Conservation (phyloP, 2,113 vertebrate species). For the Spea bombifrons region DNA sequence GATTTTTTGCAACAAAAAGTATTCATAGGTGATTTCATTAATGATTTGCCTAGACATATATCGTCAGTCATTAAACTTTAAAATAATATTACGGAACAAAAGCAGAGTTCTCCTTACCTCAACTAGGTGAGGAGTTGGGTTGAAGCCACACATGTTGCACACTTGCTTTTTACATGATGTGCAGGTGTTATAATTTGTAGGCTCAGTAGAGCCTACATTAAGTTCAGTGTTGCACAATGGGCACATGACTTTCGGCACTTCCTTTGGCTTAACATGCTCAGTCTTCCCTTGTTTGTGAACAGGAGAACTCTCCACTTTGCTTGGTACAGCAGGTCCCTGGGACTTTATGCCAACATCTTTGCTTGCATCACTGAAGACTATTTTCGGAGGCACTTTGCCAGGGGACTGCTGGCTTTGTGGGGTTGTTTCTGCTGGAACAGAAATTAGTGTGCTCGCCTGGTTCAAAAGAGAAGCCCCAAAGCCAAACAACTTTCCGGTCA, state of each 20-base stretch:
- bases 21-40: too few species aligned
- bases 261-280: constrained; percentile 68
- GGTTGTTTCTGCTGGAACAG: constrained; percentile 78
- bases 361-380: constrained; percentile 78
- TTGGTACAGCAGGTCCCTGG: constrained; percentile 60
- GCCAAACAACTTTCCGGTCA: constrained; percentile 94
- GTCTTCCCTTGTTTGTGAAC: constrained; percentile 58
- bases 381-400: constrained; percentile 85
- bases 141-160: constrained; percentile 98
- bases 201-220: constrained; percentile 75
- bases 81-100: too few species aligned
- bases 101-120: constrained; percentile 97
- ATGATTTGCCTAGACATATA: too few species aligned
- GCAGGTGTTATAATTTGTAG: constrained; percentile 91
- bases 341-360: constrained; percentile 75
- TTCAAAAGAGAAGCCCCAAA: constrained; percentile 93
- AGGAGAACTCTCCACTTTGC: constrained; percentile 43
- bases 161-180: constrained; percentile 90
- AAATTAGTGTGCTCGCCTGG: constrained; percentile 94
- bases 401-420: constrained; percentile 75
- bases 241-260: constrained; percentile 75
- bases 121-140: constrained; percentile 89
- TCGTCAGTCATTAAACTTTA: too few species aligned
- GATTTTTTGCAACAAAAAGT: too few species aligned
- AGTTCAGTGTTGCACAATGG: constrained; percentile 93